These are phyloP conservation scores for Epinephelus fuscoguttatus DNA, from an alignment of 2,113 vertebrate genomes.

Conservation along the genomic window DNA sequence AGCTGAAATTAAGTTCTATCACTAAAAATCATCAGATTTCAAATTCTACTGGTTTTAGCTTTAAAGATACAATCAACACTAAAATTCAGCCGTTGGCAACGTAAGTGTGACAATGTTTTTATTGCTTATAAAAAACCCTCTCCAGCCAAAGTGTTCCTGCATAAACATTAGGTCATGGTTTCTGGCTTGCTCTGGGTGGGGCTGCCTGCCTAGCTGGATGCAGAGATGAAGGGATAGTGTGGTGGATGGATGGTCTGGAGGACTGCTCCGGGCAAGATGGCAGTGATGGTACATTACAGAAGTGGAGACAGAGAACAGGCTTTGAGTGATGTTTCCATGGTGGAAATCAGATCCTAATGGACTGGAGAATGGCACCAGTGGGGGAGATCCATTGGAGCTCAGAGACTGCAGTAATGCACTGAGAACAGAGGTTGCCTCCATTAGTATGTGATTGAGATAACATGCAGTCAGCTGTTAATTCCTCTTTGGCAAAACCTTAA, in stretches of 20 bases:
- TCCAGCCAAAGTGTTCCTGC: conserved; percentile 33
- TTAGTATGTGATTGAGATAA: conserved; percentile 53
- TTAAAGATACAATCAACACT: neutral
- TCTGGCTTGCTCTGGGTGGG: conserved; percentile 56
- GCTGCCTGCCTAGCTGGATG: conserved; percentile 42
- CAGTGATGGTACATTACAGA: conserved; percentile 59
- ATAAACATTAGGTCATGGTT: conserved; percentile 68
- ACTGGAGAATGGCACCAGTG: conserved; percentile 62
- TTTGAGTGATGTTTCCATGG: conserved; percentile 65
- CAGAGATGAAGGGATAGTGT: conserved; percentile 47
- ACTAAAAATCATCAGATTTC: conserved; percentile 10
- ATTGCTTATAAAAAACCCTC: neutral
- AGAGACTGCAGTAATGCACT: conserved; percentile 21
- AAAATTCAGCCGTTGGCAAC: neutral
- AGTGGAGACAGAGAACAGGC: conserved; percentile 36
- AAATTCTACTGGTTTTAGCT: neutral
- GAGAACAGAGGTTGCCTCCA: conserved; percentile 26
- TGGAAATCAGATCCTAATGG: conserved; percentile 71
- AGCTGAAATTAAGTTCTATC: neutral
- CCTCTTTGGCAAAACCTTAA: conserved; percentile 12
- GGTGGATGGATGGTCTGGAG: conserved; percentile 47
- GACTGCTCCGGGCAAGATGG: conserved; percentile 43
- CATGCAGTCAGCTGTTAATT: conserved; percentile 24
- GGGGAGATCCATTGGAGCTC: conserved; percentile 46
- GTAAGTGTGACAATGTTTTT: conserved; percentile 3